Conservation (phyloP, 2,113 vertebrate species). For the Paralichthys olivaceus region DNA sequence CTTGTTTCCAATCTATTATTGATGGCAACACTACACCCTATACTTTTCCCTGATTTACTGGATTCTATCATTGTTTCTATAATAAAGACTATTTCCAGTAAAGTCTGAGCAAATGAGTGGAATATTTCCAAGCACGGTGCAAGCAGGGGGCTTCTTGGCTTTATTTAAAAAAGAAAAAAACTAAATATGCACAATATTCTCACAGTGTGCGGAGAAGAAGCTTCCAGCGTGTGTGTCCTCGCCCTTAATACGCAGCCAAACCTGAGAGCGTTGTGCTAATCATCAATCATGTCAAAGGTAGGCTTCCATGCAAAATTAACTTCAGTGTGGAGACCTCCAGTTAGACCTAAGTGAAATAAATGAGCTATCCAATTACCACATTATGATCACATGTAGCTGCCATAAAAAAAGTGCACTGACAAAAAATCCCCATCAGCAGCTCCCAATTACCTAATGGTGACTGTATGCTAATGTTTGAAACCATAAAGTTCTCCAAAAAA, state of each 20-base stretch:
- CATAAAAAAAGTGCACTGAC: conserved; percentile 16
- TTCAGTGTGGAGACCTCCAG: conserved; percentile 68
- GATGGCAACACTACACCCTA: conserved; percentile 80
- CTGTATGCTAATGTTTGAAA: conserved; percentile 6
- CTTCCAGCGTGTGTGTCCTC: background rate
- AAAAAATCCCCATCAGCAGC: conserved; percentile 26
- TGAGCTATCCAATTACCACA: conserved; percentile 77
- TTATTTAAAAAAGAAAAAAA: background rate
- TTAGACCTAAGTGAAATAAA: conserved; percentile 76
- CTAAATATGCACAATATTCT: background rate
- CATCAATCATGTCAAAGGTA: conserved; percentile 70
- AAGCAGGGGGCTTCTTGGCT: conserved; percentile 45
- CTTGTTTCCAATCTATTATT: conserved; percentile 83
- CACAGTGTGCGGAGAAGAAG: background rate
- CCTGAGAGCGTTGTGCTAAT: conserved; percentile 52
- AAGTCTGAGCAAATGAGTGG: conserved; percentile 69
- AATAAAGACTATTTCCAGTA: conserved; percentile 80
- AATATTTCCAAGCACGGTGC: conserved; percentile 69
- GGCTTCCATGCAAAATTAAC: conserved; percentile 68
- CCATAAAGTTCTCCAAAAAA: background rate
- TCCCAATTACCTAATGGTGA: background rate
- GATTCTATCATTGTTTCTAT: conserved; percentile 80
- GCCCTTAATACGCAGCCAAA: conserved; percentile 21
- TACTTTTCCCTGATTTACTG: conserved; percentile 82
- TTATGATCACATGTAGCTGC: conserved; percentile 64